These are phyloP conservation scores for Quadriops clusia DNA, from an alignment of 2,888 invertebrate genomes.

Conservation along the genomic window DNA sequence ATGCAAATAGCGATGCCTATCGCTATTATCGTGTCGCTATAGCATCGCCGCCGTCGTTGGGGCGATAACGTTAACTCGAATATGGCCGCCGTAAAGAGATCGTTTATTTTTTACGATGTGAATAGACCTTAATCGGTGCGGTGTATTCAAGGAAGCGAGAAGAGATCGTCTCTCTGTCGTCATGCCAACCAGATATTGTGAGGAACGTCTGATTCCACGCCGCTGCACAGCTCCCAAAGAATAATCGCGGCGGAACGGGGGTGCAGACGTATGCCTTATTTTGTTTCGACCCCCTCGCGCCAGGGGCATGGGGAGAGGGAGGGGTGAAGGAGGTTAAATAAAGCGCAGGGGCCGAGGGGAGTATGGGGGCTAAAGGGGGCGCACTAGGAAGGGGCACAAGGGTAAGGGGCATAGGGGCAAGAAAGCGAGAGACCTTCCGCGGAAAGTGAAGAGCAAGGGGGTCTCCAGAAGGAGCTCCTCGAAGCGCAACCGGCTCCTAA, in stretches of 20 bases:
- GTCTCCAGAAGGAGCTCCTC: background rate
- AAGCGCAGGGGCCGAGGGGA: background rate
- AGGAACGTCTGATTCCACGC: slow-evolving; percentile 24
- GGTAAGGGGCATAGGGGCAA: slow-evolving; percentile 2
- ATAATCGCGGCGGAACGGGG: slow-evolving; percentile 26
- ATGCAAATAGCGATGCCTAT: too few relatives aligned
- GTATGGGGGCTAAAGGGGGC: background rate
- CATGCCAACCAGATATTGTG: slow-evolving; percentile 28
- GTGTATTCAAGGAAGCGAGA: slow-evolving; percentile 21
- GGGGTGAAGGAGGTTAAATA: background rate
- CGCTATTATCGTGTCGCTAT: too few relatives aligned
- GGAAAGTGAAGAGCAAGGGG: background rate
- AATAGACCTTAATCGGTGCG: slow-evolving; percentile 23
- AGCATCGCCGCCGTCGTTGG: too few relatives aligned
- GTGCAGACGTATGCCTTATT: slow-evolving; percentile 20
- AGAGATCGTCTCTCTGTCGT: slow-evolving; percentile 26
- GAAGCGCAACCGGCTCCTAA: slow-evolving; percentile 7
- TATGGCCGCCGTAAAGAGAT: too few relatives aligned
- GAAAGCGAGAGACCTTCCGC: background rate
- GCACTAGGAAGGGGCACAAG: background rate
- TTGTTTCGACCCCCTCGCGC: slow-evolving; percentile 8
- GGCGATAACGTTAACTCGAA: too few relatives aligned
- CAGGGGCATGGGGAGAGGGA: background rate
- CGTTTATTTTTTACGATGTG: slow-evolving; percentile 15
- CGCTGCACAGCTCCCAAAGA: slow-evolving; percentile 25